Evolutionary conservation across 2,113 vertebrate species (phyloP).

Genomic region (Hippopotamus amphibius): DNA sequence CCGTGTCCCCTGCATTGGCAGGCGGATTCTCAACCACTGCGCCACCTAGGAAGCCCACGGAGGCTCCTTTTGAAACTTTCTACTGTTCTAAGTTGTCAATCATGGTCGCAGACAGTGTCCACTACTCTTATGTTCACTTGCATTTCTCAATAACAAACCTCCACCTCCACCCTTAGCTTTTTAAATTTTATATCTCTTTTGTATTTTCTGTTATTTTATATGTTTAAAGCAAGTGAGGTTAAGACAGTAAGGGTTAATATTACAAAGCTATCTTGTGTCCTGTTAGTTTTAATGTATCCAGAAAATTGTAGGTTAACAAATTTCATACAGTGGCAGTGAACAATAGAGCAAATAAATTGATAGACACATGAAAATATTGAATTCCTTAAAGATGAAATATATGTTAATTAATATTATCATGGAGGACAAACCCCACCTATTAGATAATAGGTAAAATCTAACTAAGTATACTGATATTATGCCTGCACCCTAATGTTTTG

Average conservation of each 20-base stretch:
- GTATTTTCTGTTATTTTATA: background rate
- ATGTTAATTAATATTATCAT: background rate
- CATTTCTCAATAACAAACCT: background rate
- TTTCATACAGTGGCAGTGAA: background rate
- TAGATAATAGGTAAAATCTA: background rate
- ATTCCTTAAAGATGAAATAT: background rate
- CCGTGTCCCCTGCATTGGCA: too few relatives aligned
- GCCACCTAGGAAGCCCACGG: too few relatives aligned
- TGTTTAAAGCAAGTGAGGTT: background rate
- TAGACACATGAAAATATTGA: background rate
- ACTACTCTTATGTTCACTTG: too few relatives aligned
- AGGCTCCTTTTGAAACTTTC: too few relatives aligned
- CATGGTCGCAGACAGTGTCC: too few relatives aligned
- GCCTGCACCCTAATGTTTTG: background rate
- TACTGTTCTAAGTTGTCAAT: too few relatives aligned
- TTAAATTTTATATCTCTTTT: background rate
- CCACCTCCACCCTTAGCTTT: background rate
- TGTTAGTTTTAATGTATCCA: background rate
- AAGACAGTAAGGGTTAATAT: background rate
- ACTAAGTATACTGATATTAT: background rate
- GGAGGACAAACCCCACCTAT: background rate
- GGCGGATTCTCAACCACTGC: too few relatives aligned
- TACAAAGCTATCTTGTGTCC: background rate
- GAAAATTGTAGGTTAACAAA: background rate
- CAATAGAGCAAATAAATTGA: background rate